These are phyloP conservation scores for Hydrocynus forskahlii DNA, from an alignment of 2,797 vertebrate genomes.

Conservation along the genomic window DNA sequence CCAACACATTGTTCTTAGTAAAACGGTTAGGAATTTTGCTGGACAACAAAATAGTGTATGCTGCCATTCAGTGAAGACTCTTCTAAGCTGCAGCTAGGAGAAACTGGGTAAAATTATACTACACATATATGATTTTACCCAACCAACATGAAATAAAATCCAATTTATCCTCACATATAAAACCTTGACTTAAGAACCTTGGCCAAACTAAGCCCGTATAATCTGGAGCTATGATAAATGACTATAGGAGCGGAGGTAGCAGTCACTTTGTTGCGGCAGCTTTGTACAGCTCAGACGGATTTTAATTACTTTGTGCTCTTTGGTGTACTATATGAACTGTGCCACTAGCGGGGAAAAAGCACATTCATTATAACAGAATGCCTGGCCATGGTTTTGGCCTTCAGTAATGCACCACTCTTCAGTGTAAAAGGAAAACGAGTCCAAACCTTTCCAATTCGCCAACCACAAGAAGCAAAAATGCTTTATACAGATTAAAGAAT, in stretches of 20 bases:
- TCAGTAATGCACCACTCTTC: not conserved
- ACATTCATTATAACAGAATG: slow-evolving; percentile 16
- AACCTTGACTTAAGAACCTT: not conserved
- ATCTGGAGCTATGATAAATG: slow-evolving; percentile 46
- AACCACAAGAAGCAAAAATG: not conserved
- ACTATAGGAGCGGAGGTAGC: slow-evolving; percentile 4
- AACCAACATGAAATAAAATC: slow-evolving; percentile 10
- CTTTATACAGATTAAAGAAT: too few relatives aligned
- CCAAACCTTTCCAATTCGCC: not conserved
- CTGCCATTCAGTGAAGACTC: not conserved
- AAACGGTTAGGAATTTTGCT: not conserved
- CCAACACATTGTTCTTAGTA: not conserved
- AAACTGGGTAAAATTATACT: too few relatives aligned
- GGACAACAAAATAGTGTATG: not conserved
- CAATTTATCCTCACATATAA: slow-evolving; percentile 10
- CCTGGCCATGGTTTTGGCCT: not conserved
- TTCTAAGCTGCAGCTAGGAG: too few relatives aligned
- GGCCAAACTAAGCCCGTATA: slow-evolving; percentile 32
- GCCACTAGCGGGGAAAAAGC: slow-evolving; percentile 8
- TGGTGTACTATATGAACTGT: slow-evolving; percentile 31
- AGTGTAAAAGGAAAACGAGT: not conserved
- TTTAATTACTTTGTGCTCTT: slow-evolving; percentile 48
- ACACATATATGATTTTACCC: not conserved
- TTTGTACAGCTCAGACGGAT: slow-evolving; percentile 23
- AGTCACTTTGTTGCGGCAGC: slow-evolving; percentile 25